phyloP scores from a whole-genome alignment of 1,140 invertebrate species.

The Eupeodes corollae region DNA sequence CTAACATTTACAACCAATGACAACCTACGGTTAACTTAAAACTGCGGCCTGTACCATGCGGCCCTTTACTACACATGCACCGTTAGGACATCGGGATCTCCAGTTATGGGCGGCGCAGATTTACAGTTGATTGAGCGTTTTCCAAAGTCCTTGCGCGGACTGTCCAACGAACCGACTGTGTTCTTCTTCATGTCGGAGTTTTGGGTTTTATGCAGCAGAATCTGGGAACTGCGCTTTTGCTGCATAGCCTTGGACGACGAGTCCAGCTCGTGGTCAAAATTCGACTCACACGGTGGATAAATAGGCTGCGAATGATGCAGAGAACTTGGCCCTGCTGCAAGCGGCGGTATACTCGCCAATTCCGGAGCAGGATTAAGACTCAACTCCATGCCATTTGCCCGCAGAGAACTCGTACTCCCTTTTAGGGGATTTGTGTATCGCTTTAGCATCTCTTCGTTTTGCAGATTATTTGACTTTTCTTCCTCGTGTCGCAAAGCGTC shows the following conservation, averaged over 20 bases:
- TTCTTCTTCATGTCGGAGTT: slow-evolving; percentile 67
- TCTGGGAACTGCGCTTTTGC: slow-evolving; percentile 44
- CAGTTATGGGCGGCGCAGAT: slow-evolving; percentile 33
- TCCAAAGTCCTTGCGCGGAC: slow-evolving; percentile 64
- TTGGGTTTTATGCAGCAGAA: slow-evolving; percentile 58
- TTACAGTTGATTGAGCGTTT: slow-evolving; percentile 46
- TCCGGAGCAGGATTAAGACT: slow-evolving; percentile 44
- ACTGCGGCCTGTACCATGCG: no score
- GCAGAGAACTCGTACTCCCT: slow-evolving; percentile 34
- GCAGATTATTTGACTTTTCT: slow-evolving; percentile 78
- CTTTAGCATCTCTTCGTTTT: slow-evolving; percentile 79
- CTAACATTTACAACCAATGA: neutral
- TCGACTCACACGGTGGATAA: slow-evolving; percentile 42
- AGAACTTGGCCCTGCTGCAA: slow-evolving; percentile 40
- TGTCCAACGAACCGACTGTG: slow-evolving; percentile 58
- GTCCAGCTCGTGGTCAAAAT: slow-evolving; percentile 29
- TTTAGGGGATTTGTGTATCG: slow-evolving; percentile 45
- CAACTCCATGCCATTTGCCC: slow-evolving; percentile 33
- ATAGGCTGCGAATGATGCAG: slow-evolving; percentile 48
- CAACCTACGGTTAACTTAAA: neutral
- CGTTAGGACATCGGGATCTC: slow-evolving; percentile 42
- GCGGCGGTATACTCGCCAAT: slow-evolving; percentile 33
- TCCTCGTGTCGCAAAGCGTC: slow-evolving; percentile 57
- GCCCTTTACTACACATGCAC: slow-evolving; percentile 40
- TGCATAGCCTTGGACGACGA: slow-evolving; percentile 20